Conservation (phyloP, 1,140 invertebrate species). For the Neoseiulus cucumeris region DNA sequence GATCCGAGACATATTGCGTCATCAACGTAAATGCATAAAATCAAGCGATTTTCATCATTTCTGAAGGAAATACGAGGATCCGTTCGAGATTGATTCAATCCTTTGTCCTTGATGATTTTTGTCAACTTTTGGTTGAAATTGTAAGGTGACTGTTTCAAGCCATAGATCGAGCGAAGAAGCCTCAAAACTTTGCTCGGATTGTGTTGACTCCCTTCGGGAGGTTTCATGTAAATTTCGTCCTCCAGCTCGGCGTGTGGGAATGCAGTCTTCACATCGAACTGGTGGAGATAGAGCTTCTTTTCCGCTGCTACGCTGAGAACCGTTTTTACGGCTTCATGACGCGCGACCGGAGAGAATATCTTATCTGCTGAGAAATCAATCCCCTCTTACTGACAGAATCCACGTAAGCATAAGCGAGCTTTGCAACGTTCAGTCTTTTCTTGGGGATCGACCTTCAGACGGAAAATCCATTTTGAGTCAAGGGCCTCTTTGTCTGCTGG, state of each 20-base stretch:
- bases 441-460: not conserved
- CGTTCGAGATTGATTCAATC: not conserved
- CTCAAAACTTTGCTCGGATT: not conserved
- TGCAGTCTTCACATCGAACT: not conserved
- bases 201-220: not conserved
- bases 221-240: not conserved
- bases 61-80: conserved; percentile 9
- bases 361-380: not conserved
- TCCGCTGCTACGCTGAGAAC: not conserved
- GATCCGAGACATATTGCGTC: conserved; percentile 13
- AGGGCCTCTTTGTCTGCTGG: not conserved
- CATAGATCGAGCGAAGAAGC: not conserved
- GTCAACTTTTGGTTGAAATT: not conserved
- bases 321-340: not conserved
- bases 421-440: not conserved
- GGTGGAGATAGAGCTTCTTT: not conserved
- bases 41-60: not conserved
- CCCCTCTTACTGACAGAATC: not conserved
- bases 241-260: not conserved
- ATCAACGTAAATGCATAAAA: conserved; percentile 16
- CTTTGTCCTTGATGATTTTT: not conserved
- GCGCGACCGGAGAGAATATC: not conserved
- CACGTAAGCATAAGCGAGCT: not conserved
- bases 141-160: not conserved
- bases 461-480: not conserved